Evolutionary conservation across 2,888 invertebrate genomes (phyloP), one percentile per base, ranked within the genome.

Genomic region (Leucophenga maculata): DNA sequence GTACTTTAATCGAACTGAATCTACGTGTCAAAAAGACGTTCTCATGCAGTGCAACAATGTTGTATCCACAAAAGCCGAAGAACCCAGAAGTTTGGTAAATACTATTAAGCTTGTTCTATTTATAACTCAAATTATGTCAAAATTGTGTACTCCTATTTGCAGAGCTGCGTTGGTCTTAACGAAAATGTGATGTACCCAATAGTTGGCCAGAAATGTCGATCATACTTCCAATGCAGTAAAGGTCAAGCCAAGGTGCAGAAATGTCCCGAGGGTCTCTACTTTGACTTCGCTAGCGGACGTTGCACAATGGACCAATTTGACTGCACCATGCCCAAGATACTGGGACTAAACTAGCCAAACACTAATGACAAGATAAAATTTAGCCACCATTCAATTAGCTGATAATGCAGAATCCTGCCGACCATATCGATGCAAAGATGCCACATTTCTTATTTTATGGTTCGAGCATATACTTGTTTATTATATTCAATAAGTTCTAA

Each of bases 1-100:
- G 44, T 84, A 78, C 57, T 88, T 86, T 44, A 80, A 77, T 71
- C 80, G 78, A 65, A 16, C 69, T 0, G 75, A 75, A 9, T 77
- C 68, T 44, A 72, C 65, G 8, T 88, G 87, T 50, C 67, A 78
- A 4, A 59, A 73, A 22, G 87, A 88, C 73, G 70, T 71, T 0
- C 75, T 77, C 4, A 76, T 78, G n/a, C 77, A 78, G 3, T 87
- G 87, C 69, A 68, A 50, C 22, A 68, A 65, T 1, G 2, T 16
- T 18, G 72, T 65, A 13, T 18, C 31, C 1, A 62, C 52, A 3
- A 44, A 68, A 26, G 13, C 69, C 6, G 57, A 65, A 0, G 57
- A 62, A 20, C 18, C 48, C 1, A 14, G 9, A 20, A 44, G 54
- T 32, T 11, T 71, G 70, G 73, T 72, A 20, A 55, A 26, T 26